Evolutionary conservation across 2,888 invertebrate genomes (phyloP).

Genomic region (Isotomurus palustris): DNA sequence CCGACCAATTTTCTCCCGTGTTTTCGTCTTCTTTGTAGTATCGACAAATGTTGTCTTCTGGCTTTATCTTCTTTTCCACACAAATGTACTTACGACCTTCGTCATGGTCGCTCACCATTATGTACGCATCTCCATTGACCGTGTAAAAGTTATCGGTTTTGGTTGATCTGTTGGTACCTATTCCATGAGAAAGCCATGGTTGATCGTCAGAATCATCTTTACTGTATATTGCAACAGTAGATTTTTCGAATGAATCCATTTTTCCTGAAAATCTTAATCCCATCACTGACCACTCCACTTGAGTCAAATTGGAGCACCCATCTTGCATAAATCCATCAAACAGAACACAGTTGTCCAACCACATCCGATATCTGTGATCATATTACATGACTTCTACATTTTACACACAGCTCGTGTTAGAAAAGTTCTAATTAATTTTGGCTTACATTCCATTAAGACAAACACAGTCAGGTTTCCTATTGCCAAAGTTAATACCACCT

Average conservation of each 20-base stretch:
- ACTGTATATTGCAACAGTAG: slow-evolving; percentile 15
- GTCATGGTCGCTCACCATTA: neutral
- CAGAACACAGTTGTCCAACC: slow-evolving; percentile 25
- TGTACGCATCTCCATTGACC: slow-evolving; percentile 18
- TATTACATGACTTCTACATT: neutral
- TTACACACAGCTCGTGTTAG: neutral
- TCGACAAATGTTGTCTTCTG: slow-evolving; percentile 15
- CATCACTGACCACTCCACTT: slow-evolving; percentile 3
- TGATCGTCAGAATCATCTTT: slow-evolving; percentile 6
- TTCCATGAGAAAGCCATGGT: slow-evolving; percentile 1
- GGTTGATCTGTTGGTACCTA: slow-evolving; percentile 14
- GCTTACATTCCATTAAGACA: slow-evolving; percentile 30
- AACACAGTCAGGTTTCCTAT: slow-evolving; percentile 22
- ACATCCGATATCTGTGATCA: slow-evolving; percentile 19
- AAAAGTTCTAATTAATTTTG: neutral
- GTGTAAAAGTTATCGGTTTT: slow-evolving; percentile 22
- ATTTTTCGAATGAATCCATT: neutral
- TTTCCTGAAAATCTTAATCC: slow-evolving; percentile 11
- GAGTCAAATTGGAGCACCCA: slow-evolving; percentile 10
- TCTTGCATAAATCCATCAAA: slow-evolving; percentile 27
- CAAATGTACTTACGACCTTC: slow-evolving; percentile 13
- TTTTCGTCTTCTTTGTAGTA: slow-evolving; percentile 16
- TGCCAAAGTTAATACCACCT: slow-evolving; percentile 28
- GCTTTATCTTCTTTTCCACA: slow-evolving; percentile 5
- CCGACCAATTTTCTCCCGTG: slow-evolving; percentile 5